A percentile compares a stretch with the other conserved stretches of the same genome.
phyloP scores from a whole-genome alignment of 2,888 invertebrate genomes.

The Drosophila stalkeri region DNA sequence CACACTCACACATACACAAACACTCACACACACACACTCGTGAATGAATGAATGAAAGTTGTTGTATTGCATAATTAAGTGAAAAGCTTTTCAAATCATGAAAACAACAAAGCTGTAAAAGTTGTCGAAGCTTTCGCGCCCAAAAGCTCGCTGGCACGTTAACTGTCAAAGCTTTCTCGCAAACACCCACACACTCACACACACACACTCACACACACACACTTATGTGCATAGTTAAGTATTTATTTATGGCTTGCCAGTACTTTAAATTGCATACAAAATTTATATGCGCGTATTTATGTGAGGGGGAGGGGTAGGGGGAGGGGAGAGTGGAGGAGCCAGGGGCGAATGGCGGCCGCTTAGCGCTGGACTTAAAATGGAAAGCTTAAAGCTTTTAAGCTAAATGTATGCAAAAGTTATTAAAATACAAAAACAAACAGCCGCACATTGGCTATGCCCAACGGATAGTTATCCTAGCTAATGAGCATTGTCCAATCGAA shows the following conservation, averaged over 20 bases:
- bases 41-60: conserved; percentile 55
- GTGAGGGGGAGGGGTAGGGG: not conserved
- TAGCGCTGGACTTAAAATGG: conserved; percentile 20
- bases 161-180: conserved; percentile 38
- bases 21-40: not conserved
- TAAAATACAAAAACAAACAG: conserved; percentile 2
- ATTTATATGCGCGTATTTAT: conserved; percentile 29
- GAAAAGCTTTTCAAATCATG: conserved; percentile 44
- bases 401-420: conserved; percentile 38
- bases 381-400: conserved; percentile 53
- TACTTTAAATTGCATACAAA: conserved; percentile 56
- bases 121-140: conserved; percentile 31
- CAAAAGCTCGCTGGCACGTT: conserved; percentile 8
- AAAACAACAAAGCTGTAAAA: conserved; percentile 40
- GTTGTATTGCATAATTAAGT: conserved; percentile 60
- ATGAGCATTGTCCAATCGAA: not conserved
- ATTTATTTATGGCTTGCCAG: conserved; percentile 54
- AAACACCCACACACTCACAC: not conserved
- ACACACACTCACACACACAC: not conserved
- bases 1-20: not conserved
- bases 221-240: conserved; percentile 38
- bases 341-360: not conserved
- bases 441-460: not conserved
- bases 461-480: not conserved
- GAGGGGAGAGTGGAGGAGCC: too few relatives aligned